A percentile compares a stretch with the other conserved stretches of the same genome.
Evolutionary conservation across 2,888 invertebrate genomes (phyloP).

Genomic region (Leuctra nigra): DNA sequence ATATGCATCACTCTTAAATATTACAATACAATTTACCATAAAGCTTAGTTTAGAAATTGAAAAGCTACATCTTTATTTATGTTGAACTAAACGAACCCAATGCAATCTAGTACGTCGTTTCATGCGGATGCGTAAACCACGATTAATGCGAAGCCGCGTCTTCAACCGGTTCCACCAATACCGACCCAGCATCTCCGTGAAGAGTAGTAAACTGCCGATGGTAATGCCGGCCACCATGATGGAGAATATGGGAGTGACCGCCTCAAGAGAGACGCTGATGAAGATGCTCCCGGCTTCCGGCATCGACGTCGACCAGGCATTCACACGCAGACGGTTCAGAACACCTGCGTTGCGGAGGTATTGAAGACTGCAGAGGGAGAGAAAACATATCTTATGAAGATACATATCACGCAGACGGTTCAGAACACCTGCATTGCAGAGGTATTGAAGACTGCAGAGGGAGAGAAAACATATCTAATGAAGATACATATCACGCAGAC

Average conservation of each 20-base stretch:
- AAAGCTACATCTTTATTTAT: too few relatives aligned
- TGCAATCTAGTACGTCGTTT: neutral
- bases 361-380: too few relatives aligned
- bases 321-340: conserved; percentile 4
- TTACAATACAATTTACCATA: too few relatives aligned
- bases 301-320: conserved; percentile 8
- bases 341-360: conserved; percentile 4
- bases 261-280: neutral
- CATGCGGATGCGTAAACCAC: neutral
- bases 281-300: neutral
- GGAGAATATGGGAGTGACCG: conserved; percentile 10
- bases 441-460: too few relatives aligned
- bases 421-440: too few relatives aligned
- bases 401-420: neutral
- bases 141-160: neutral
- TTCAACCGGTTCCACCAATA: neutral
- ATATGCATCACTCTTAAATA: too few relatives aligned
- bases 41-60: too few relatives aligned
- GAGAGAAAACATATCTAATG: too few relatives aligned
- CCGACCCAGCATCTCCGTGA: neutral
- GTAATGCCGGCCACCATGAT: neutral
- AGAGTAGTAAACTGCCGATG: neutral
- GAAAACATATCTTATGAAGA: neutral
- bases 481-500: too few relatives aligned
- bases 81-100: too few relatives aligned